Evolutionary conservation across 1,140 invertebrate genomes (phyloP).

Genomic region (Drosophila rufa): DNA sequence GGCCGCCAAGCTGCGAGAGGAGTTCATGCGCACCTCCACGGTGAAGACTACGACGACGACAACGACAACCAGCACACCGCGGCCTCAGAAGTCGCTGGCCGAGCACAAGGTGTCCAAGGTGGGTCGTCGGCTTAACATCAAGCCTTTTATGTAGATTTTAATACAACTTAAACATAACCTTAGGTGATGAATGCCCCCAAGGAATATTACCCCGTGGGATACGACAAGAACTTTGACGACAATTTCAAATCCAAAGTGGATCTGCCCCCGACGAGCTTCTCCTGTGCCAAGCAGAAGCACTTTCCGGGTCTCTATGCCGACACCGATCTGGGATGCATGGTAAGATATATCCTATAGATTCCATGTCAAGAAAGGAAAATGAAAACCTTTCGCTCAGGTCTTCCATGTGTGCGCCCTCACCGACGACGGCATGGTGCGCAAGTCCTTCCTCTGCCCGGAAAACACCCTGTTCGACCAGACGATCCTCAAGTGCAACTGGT

Average conservation of each 20-base stretch:
- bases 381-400: constrained; percentile 87
- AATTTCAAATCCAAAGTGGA: constrained; percentile 94
- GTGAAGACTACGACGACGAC: constrained; percentile 85
- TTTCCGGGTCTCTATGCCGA: constrained; percentile 96
- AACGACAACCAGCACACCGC: constrained; percentile 68
- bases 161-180: neutral
- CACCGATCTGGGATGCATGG: constrained; percentile 96
- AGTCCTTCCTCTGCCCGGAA: constrained; percentile 95
- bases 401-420: constrained; percentile 96
- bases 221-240: constrained; percentile 95
- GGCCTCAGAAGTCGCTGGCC: constrained; percentile 36
- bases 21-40: constrained; percentile 83
- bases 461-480: constrained; percentile 95
- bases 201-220: constrained; percentile 94
- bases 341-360: constrained; percentile 74
- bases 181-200: constrained; percentile 95
- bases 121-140: neutral
- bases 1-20: constrained; percentile 71
- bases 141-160: neutral
- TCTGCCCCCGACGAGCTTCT: constrained; percentile 93
- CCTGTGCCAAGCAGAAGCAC: constrained; percentile 95
- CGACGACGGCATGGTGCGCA: constrained; percentile 94
- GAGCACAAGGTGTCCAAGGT: constrained; percentile 83
- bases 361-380: neutral
- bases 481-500: constrained; percentile 96